Percentiles rank a stretch among this genome's conserved stretches.
Conservation (phyloP, 1,140 invertebrate genomes). For the Myzus persicae region DNA sequence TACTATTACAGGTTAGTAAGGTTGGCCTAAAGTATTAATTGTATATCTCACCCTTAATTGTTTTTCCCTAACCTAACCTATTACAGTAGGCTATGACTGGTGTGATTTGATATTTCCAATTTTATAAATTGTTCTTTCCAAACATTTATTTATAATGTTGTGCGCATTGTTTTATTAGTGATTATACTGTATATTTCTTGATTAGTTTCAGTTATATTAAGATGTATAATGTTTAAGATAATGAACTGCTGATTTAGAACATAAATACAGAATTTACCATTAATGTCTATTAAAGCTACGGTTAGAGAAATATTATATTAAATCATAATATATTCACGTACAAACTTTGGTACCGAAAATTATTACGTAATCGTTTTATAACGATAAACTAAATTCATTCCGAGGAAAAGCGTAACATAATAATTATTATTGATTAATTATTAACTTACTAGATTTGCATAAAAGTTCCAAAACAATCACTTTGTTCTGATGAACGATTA, state of each 20-base stretch:
- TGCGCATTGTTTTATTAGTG: no score
- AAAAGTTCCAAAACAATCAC: not conserved
- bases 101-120: not conserved
- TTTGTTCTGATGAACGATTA: not conserved
- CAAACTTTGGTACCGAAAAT: not conserved
- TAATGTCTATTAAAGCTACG: not conserved
- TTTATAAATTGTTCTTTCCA: not conserved
- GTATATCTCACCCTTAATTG: no score
- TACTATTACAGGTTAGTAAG: no score
- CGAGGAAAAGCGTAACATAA: not conserved
- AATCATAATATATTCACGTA: not conserved
- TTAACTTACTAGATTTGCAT: not conserved
- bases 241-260: not conserved
- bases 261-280: not conserved
- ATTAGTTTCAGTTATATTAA: not conserved
- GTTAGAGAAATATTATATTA: not conserved
- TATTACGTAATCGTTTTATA: not conserved
- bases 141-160: not conserved
- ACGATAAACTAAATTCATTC: not conserved
- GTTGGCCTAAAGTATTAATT: no score
- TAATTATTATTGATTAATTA: not conserved
- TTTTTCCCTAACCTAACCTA: not conserved
- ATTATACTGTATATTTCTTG: not conserved
- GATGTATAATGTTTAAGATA: not conserved
- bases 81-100: not conserved